Base-by-base conservation (phyloP, 2,888 invertebrate species). In the Synanthedon andrenaeformis region DNA sequence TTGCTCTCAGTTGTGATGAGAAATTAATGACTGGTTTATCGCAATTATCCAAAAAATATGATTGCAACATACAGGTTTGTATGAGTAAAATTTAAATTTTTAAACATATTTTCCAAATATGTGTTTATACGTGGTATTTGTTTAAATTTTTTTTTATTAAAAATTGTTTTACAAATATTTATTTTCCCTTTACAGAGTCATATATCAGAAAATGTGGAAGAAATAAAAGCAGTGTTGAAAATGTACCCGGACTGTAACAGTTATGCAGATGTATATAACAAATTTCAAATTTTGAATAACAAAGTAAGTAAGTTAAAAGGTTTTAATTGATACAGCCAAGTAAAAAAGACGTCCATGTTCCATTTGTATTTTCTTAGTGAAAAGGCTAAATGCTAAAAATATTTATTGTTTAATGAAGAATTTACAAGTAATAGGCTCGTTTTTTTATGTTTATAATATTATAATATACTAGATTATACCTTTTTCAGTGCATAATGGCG, bases 181-280 rank as follows among this genome's bases (percentile, higher is more conserved):
- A 10, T 42, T 14, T 41, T 1, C 6, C 14, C 14, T 17, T 8
- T 3, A 14, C 79, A 96, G 94, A 95, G 93, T 53, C 97, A 97
- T 70, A 90, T 97, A 55, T 94, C 94, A 17, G 97, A 97, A 80
- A 96, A 93, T 69, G 57, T 80, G 17, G 85, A 90, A 4, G 97
- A 97, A 88, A 85, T 95, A 52, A 79, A 90, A 57, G 83, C 89
- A 66, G 93, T 95, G 0, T 77, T 89, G 56, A 65, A 89, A 50
- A 67, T 86, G 1, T 92, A 89, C 66, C 90, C 90, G 2, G 72
- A 83, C 0, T 83, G 83, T 55, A 78, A 85, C 49, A 89, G 87
- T 35, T 97, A 97, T 74, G 89, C 93, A 0, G 88, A 91, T 56
- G 93, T 95, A 11, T 97, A 97, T 73, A 91, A 95, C 59, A 82